Conservation (phyloP, 1,140 invertebrate genomes). For the Gryllus bimaculatus region DNA sequence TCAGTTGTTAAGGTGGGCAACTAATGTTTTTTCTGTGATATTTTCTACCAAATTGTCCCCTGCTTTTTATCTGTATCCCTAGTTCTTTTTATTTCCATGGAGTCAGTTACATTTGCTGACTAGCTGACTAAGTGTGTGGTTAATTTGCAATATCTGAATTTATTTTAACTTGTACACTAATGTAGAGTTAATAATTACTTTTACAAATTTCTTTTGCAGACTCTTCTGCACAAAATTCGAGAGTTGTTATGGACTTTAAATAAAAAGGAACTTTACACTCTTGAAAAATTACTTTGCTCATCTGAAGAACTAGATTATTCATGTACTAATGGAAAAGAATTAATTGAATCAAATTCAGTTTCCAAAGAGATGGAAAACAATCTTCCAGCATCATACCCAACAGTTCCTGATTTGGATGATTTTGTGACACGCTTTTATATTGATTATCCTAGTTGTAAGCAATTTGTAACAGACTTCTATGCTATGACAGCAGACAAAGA, state of each 20-base stretch:
- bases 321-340: background rate
- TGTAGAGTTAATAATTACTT: background rate
- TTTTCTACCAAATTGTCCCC: too few relatives aligned
- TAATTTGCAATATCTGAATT: background rate
- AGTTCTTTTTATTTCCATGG: too few relatives aligned
- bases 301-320: slow-evolving; percentile 60
- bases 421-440: slow-evolving; percentile 61
- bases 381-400: slow-evolving; percentile 30
- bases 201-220: slow-evolving; percentile 36
- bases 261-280: slow-evolving; percentile 65
- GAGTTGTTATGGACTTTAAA: slow-evolving; percentile 83
- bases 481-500: slow-evolving; percentile 24
- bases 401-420: slow-evolving; percentile 48
- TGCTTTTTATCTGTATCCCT: too few relatives aligned
- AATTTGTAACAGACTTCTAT: slow-evolving; percentile 46
- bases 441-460: slow-evolving; percentile 55
- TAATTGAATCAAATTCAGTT: slow-evolving; percentile 26
- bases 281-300: slow-evolving; percentile 84
- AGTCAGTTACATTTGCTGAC: too few relatives aligned
- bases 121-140: background rate
- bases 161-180: background rate
- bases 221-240: slow-evolving; percentile 71
- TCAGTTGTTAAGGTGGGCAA: too few relatives aligned
- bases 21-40: too few relatives aligned
- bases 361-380: slow-evolving; percentile 31